Evolutionary conservation across 2,113 vertebrate species (phyloP).

Genomic region (Potamarius usumacintae): DNA sequence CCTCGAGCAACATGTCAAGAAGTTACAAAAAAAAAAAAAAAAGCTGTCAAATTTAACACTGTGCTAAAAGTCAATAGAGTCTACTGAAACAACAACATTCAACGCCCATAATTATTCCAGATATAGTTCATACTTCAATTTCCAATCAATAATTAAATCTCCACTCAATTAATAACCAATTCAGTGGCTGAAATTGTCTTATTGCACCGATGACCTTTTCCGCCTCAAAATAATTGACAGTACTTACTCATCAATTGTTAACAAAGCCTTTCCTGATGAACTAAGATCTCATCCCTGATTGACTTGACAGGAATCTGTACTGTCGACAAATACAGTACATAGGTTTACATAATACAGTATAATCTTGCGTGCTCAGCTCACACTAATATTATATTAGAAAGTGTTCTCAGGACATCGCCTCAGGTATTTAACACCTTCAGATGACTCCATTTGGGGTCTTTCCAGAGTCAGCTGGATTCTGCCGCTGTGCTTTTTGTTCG

Average conservation of each 20-base stretch:
- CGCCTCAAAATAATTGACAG: not conserved
- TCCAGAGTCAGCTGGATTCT: not conserved
- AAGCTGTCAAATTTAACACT: not conserved
- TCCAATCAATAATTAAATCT: slow-evolving; percentile 6
- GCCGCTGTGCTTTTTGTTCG: too few relatives aligned
- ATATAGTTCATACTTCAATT: slow-evolving; percentile 3
- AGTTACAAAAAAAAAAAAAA: not conserved
- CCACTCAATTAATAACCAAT: not conserved
- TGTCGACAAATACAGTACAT: not conserved
- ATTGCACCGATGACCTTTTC: slow-evolving; percentile 5
- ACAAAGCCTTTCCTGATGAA: not conserved
- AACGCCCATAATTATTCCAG: not conserved
- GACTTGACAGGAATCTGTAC: not conserved
- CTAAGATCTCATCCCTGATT: not conserved
- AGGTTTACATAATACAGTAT: not conserved
- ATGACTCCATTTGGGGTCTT: not conserved
- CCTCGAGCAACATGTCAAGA: not conserved
- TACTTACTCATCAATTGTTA: not conserved
- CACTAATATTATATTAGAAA: not conserved
- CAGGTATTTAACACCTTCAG: not conserved
- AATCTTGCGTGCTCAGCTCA: not conserved
- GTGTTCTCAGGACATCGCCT: not conserved
- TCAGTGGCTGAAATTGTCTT: slow-evolving; percentile 6
- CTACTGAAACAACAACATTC: not conserved
- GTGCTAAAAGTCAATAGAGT: not conserved